These are phyloP conservation scores for Hirtodrosophila trivittata DNA, from an alignment of 2,888 invertebrate genomes.

Conservation along the genomic window DNA sequence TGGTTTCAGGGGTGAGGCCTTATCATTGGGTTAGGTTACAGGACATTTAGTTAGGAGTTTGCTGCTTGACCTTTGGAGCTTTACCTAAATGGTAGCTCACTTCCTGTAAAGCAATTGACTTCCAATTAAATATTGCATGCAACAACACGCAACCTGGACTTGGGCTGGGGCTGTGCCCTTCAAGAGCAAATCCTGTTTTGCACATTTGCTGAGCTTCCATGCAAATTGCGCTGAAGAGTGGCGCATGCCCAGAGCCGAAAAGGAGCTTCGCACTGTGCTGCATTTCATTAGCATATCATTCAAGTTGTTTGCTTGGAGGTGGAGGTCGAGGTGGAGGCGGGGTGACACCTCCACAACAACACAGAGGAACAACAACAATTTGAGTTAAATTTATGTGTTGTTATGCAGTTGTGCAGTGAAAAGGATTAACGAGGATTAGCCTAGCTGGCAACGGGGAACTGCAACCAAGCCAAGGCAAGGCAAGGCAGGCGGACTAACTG, in stretches of 20 bases:
- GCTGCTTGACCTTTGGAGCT: background rate
- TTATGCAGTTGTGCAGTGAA: constrained; percentile 27
- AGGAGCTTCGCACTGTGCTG: constrained; percentile 22
- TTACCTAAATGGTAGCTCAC: constrained; percentile 26
- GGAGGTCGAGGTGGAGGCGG: constrained; percentile 28
- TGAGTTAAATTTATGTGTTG: constrained; percentile 61
- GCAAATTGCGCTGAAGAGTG: constrained; percentile 50
- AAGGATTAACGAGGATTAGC: constrained; percentile 78
- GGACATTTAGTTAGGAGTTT: background rate
- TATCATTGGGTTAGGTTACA: too few relatives aligned
- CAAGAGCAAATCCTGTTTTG: constrained; percentile 14
- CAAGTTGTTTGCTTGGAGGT: background rate
- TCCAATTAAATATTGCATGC: constrained; percentile 69
- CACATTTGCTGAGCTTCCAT: constrained; percentile 23
- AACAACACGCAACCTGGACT: constrained; percentile 33
- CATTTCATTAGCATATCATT: constrained; percentile 73
- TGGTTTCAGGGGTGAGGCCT: background rate
- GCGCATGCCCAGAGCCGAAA: constrained; percentile 51
- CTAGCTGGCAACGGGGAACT: constrained; percentile 31
- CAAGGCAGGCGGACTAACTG: constrained; percentile 17
- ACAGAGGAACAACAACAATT: constrained; percentile 21
- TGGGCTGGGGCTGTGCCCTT: background rate
- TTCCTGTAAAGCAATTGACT: constrained; percentile 60
- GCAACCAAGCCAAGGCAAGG: constrained; percentile 22
- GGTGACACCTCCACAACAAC: constrained; percentile 33